A percentile compares a stretch with the other conserved stretches of the same genome.
Evolutionary conservation across 2,888 invertebrate genomes (phyloP).

Genomic region (Hydriomena furcata): DNA sequence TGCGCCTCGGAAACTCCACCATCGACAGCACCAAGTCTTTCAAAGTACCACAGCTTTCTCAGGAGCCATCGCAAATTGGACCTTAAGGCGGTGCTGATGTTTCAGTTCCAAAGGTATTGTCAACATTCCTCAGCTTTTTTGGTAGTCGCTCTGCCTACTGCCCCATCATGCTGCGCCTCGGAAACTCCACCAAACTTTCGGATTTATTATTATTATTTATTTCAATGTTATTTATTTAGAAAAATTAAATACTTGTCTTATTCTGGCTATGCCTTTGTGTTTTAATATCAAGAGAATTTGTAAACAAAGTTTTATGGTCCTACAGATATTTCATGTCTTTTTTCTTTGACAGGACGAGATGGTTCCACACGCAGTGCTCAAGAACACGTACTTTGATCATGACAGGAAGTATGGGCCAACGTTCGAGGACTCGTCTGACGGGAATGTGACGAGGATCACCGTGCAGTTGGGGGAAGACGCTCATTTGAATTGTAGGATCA

Average conservation of each 20-base stretch:
- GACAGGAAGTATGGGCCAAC: constrained; percentile 87
- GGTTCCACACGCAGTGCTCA: constrained; percentile 69
- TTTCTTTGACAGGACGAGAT: constrained; percentile 43
- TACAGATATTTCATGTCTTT: too few species aligned
- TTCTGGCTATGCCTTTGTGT: too few species aligned
- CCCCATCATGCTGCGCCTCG: constrained; percentile 74
- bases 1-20: constrained; percentile 77
- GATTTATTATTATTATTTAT: too few species aligned
- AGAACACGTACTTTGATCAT: constrained; percentile 76
- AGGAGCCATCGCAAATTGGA: constrained; percentile 33
- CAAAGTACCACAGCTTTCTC: constrained; percentile 71
- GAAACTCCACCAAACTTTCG: constrained; percentile 79
- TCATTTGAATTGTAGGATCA: constrained; percentile 89
- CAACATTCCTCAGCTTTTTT: too few species aligned
- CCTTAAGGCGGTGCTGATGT: constrained; percentile 2
- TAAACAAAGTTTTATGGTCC: too few species aligned
- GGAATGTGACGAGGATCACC: constrained; percentile 87
- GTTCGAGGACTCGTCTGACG: constrained; percentile 84
- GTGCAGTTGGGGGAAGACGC: constrained; percentile 89
- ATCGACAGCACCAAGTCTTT: constrained; percentile 79
- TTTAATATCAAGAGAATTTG: too few species aligned
- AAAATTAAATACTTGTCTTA: too few species aligned
- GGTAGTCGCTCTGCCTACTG: too few species aligned
- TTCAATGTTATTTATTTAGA: too few species aligned
- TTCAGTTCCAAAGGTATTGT: constrained; percentile 4